These are phyloP conservation scores for Nycticebus coucang DNA, from an alignment of 2,113 vertebrate species.

Conservation along the genomic window DNA sequence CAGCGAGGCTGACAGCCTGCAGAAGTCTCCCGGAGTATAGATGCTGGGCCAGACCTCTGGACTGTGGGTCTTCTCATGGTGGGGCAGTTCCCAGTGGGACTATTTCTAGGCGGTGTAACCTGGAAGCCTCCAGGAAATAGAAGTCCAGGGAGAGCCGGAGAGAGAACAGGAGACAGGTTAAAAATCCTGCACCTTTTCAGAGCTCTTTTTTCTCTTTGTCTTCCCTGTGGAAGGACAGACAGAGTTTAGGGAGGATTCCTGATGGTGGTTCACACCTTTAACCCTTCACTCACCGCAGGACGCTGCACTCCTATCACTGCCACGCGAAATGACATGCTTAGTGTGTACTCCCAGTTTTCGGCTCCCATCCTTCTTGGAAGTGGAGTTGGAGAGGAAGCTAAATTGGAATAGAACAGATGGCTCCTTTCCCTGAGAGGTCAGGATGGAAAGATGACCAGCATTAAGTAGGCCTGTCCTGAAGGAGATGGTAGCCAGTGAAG, in stretches of 20 bases:
- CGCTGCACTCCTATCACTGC: background rate
- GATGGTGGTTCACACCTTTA: background rate
- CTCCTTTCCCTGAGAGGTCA: background rate
- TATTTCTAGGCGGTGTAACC: background rate
- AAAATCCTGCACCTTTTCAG: background rate
- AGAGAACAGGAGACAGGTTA: background rate
- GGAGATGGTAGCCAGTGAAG: background rate
- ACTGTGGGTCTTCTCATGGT: background rate
- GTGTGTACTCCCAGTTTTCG: background rate
- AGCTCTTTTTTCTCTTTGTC: background rate
- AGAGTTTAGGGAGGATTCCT: background rate
- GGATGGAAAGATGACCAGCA: background rate
- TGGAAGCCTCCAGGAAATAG: background rate
- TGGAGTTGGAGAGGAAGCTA: background rate
- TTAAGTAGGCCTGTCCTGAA: background rate
- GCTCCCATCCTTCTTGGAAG: background rate
- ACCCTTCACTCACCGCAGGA: background rate
- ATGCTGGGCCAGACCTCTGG: background rate
- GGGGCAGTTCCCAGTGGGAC: background rate
- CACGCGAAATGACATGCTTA: background rate
- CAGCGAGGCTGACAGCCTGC: background rate
- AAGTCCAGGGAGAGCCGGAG: background rate
- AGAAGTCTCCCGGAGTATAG: background rate
- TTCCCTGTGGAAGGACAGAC: background rate
- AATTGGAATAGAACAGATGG: rapidly evolving